Base-by-base conservation (phyloP, 2,888 invertebrate genomes). In the Petrophora chlorosata region DNA sequence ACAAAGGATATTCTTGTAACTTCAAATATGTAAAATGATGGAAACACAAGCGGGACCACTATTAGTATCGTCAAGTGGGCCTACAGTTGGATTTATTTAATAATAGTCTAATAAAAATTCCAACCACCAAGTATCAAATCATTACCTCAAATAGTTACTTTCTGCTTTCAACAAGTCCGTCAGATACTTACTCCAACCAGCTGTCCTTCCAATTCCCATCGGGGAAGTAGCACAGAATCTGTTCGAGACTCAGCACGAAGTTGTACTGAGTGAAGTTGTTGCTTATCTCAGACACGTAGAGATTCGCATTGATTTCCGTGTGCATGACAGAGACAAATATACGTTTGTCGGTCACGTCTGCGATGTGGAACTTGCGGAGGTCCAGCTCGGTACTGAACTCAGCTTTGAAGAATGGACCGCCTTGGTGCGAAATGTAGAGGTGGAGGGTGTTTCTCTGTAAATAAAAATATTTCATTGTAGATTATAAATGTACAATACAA, bases 311-410 rank as follows among this genome's bases (percentile, higher is more conserved):
- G 8, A 92, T 92, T 52, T 94, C 93, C 0, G 93, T 92, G 80
- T 97, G 96, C 76, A 95, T 94, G 40, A 95, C 95, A 65, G 96
- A 95, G 56, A 97, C 93, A 73, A 98, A 94, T 56, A 96, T 93
- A 82, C 95, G 92, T 65, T 94, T 94, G 63, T 94, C 94, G 0
- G 95, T 94, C 8, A 97, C 95, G 75, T 98, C 97, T 0, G 95
- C 95, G 36, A 98, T 93, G 76, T 95, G 95, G 78, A 94, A 97
- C 73, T 94, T 95, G 58, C 76, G 86, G 5, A 91, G 75, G 44
- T 93, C 92, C 34, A 94, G 74, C 57, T 93, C 92, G 0, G 94
- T 93, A 61, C 95, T 95, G 73, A 98, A 97, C 55, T 94, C 90
- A 0, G 97, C 96, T 64, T 92, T 92, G 45, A 92, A 83, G 79